phyloP scores from a whole-genome alignment of 1,140 invertebrate genomes.

The Atta colombica region DNA sequence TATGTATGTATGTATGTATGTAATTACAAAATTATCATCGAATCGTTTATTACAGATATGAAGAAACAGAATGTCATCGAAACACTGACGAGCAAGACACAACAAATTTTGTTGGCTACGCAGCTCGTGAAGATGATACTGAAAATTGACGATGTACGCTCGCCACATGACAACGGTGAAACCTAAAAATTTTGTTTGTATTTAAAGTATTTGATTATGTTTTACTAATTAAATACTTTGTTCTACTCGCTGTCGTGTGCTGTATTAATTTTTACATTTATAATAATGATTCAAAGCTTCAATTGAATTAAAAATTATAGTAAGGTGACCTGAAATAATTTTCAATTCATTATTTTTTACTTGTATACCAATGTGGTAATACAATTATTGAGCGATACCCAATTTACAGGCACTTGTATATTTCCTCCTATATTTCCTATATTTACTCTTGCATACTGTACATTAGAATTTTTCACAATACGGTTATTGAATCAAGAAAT shows the following conservation, averaged over 20 bases:
- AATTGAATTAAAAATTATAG: conserved; percentile 15
- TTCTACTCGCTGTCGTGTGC: too few species aligned
- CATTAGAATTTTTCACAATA: not conserved
- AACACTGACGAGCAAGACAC: conserved; percentile 98
- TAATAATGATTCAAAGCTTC: not conserved
- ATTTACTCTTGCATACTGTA: not conserved
- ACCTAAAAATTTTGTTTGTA: conserved; percentile 1
- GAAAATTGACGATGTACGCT: conserved; percentile 99
- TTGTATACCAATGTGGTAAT: not conserved
- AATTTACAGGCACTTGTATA: not conserved
- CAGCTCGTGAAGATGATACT: conserved; percentile 99
- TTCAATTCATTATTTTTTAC: not conserved
- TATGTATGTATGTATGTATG: too few species aligned
- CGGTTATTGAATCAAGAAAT: conserved; percentile 1
- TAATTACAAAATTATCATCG: not conserved
- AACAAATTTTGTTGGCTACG: conserved; percentile 98
- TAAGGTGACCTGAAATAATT: too few species aligned
- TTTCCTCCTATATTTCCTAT: not conserved
- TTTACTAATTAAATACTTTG: too few species aligned
- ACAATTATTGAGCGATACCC: conserved; percentile 18
- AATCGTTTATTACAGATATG: conserved; percentile 93
- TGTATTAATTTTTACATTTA: too few species aligned
- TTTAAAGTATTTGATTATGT: too few species aligned
- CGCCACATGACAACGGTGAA: conserved; percentile 86
- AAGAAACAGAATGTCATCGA: conserved; percentile 98